phyloP scores from a whole-genome alignment of 2,113 vertebrate genomes.

The Eleginops maclovinus region DNA sequence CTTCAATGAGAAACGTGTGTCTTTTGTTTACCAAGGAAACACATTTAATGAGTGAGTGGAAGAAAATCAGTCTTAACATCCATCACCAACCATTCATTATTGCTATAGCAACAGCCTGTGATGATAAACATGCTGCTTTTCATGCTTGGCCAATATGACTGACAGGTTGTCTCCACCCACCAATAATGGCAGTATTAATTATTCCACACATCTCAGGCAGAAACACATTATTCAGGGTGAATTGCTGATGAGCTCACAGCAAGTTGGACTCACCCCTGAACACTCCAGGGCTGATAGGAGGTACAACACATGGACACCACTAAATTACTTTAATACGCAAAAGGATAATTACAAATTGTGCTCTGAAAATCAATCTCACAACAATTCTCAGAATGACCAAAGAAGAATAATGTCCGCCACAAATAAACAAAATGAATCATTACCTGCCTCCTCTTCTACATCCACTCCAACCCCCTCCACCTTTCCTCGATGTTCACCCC shows the following conservation, averaged over 20 bases:
- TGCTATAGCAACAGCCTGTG: slow-evolving; percentile 71
- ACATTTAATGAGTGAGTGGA: slow-evolving; percentile 30
- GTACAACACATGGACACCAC: slow-evolving; percentile 23
- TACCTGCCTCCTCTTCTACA: slow-evolving; percentile 37
- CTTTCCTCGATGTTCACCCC: slow-evolving; percentile 54
- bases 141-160: slow-evolving; percentile 73
- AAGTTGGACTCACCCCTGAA: slow-evolving; percentile 39
- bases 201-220: slow-evolving; percentile 69
- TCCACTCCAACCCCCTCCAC: slow-evolving; percentile 30
- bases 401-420: slow-evolving; percentile 21
- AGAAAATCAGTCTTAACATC: slow-evolving; percentile 52
- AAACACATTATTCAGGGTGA: slow-evolving; percentile 70
- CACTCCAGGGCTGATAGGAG: not conserved
- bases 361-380: slow-evolving; percentile 11
- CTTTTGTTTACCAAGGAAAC: slow-evolving; percentile 38
- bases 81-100: slow-evolving; percentile 53
- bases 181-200: slow-evolving; percentile 80
- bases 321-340: slow-evolving; percentile 8
- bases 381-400: slow-evolving; percentile 5
- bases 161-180: slow-evolving; percentile 76
- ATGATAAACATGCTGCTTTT: slow-evolving; percentile 73
- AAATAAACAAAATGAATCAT: slow-evolving; percentile 48
- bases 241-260: slow-evolving; percentile 68
- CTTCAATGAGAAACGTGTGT: slow-evolving; percentile 15
- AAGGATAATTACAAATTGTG: not conserved